phyloP scores from a whole-genome alignment of 1,140 invertebrate genomes.

The Scaptomyza hsui region DNA sequence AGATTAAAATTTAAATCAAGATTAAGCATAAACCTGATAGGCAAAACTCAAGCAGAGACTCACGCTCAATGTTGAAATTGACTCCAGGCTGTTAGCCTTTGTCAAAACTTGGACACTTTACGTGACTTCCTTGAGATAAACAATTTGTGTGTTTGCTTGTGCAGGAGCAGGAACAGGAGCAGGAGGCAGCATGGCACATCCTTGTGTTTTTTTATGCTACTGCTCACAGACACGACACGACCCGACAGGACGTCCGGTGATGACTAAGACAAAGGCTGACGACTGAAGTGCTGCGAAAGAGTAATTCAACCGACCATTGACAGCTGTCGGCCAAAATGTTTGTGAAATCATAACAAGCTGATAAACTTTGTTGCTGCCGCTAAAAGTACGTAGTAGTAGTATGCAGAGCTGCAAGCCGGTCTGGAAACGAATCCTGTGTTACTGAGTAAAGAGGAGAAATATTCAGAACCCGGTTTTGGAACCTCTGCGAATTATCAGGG shows the following conservation, averaged over 20 bases:
- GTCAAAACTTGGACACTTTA: constrained; percentile 53
- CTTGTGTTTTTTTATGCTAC: constrained; percentile 65
- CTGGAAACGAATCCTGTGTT: no score
- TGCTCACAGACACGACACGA: constrained; percentile 53
- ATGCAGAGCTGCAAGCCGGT: no score
- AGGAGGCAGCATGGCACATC: constrained; percentile 24
- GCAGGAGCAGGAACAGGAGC: constrained; percentile 15
- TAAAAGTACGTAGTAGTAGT: background rate
- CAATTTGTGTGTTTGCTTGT: constrained; percentile 58
- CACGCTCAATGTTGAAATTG: constrained; percentile 24
- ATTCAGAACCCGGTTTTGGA: no score
- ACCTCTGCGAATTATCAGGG: no score
- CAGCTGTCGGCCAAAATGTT: constrained; percentile 53
- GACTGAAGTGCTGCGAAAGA: constrained; percentile 1
- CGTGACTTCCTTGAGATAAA: constrained; percentile 73
- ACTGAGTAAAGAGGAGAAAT: no score
- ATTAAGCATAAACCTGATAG: constrained; percentile 38
- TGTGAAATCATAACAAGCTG: constrained; percentile 36
- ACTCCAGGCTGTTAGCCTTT: constrained; percentile 21
- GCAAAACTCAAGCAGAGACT: constrained; percentile 33
- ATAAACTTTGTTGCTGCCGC: constrained; percentile 40
- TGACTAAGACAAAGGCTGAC: constrained; percentile 52
- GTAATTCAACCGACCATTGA: constrained; percentile 39
- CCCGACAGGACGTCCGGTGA: constrained; percentile 64
- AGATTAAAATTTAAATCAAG: constrained; percentile 61